Percentiles rank a stretch among this genome's conserved stretches.
phyloP scores from a whole-genome alignment of 1,140 invertebrate genomes.

The Pseudomyrmex sp. region DNA sequence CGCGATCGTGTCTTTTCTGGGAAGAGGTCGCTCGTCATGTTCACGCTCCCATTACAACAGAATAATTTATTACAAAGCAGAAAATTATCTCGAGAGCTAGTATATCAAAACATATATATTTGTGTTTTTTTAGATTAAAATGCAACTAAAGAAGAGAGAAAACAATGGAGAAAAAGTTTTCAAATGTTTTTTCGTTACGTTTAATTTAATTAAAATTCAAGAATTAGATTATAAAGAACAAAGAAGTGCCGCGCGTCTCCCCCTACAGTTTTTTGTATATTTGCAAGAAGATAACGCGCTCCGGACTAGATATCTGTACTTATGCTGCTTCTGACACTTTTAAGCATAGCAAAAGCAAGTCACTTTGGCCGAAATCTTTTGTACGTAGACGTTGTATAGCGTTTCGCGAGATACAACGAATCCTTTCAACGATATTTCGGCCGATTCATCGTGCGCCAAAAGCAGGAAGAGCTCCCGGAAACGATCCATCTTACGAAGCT shows the following conservation, averaged over 20 bases:
- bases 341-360: conserved; percentile 15
- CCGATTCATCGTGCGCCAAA: conserved; percentile 38
- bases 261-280: too few species aligned
- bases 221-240: not conserved
- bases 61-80: conserved; percentile 19
- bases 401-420: conserved; percentile 36
- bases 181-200: too few species aligned
- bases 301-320: not conserved
- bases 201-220: too few species aligned
- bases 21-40: conserved; percentile 17
- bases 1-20: conserved; percentile 33
- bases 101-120: not conserved
- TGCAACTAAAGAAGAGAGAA: not conserved
- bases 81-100: conserved; percentile 9
- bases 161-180: too few species aligned
- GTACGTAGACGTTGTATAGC: conserved; percentile 21
- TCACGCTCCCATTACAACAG: conserved; percentile 24
- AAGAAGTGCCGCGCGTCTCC: not conserved
- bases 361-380: conserved; percentile 43
- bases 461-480: conserved; percentile 33
- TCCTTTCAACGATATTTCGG: conserved; percentile 45
- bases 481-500: conserved; percentile 61
- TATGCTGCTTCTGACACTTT: not conserved
- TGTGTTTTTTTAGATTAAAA: too few species aligned
- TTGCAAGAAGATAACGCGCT: too few species aligned